Evolutionary conservation across 2,888 invertebrate species (phyloP), one percentile per base, ranked within the genome.

Genomic region (Pandemis heparana): DNA sequence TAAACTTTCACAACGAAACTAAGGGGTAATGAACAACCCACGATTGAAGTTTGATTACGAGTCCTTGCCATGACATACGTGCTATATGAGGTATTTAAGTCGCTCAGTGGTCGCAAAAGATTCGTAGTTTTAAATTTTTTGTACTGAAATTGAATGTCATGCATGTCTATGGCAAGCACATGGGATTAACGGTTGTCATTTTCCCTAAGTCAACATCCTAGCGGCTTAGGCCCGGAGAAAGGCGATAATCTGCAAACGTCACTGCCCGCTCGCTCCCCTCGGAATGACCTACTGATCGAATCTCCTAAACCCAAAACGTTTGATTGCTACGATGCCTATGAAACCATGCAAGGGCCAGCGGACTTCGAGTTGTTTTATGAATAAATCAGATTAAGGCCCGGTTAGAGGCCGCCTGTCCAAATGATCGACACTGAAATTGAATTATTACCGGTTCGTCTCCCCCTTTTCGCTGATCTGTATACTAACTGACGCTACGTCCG

Each of bases 341-440:
- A 69, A 66, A 74, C 51, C 56, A 43, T 61, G 60, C 51, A 64
- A 70, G 69, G 60, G 62, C 63, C 41, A 65, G 62, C 67, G 77
- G 62, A 60, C 56, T 75, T 74, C 62, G 46, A 63, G 73, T 79
- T 82, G 80, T 85, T 83, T 85, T 88, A 85, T 85, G 84, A 83
- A 86, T 84, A 85, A 85, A 87, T 87, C 82, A 82, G 76, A 73
- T 65, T 53, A 67, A 43, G 79, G 81, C 76, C 79, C 75, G 79
- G 80, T 80, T 78, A 79, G 80, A 77, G 77, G 63, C 79, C 80
- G 77, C 79, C 81, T 79, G 82, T 77, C 82, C 82, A 83, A 85
- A 83, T 87, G 86, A 87, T 88, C 84, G 83, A 77, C 75, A 81
- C 84, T 82, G 84, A 88, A 91, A 89, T 90, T 88, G 85, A 90